Conservation (phyloP, 2,888 invertebrate species). For the Brenthis hecate region DNA sequence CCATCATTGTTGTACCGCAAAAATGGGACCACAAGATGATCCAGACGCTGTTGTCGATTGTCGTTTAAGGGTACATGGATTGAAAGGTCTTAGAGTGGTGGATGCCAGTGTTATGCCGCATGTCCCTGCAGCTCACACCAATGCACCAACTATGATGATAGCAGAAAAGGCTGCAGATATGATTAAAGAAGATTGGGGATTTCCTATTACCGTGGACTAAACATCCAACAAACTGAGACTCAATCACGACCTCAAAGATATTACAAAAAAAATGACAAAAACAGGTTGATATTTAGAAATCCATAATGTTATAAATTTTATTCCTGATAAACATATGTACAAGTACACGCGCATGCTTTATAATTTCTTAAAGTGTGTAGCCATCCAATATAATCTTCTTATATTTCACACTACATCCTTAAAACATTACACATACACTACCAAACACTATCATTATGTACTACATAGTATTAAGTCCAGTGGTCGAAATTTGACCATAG, state of each 20-base stretch:
- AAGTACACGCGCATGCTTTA: too few species aligned
- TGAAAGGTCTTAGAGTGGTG: conserved; percentile 77
- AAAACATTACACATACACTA: too few species aligned
- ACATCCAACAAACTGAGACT: neutral
- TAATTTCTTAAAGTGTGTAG: too few species aligned
- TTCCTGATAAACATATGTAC: too few species aligned
- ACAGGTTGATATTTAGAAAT: too few species aligned
- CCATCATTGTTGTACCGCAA: conserved; percentile 80
- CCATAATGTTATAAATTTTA: too few species aligned
- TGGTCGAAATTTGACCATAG: too few species aligned
- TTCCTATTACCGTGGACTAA: conserved; percentile 13
- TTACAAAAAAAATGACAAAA: neutral
- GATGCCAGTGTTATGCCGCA: conserved; percentile 83
- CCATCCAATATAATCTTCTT: too few species aligned
- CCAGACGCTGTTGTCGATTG: conserved; percentile 78
- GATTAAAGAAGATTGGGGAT: conserved; percentile 74
- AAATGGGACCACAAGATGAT: conserved; percentile 78
- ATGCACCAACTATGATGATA: conserved; percentile 82
- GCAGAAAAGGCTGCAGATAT: conserved; percentile 82
- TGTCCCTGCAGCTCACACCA: conserved; percentile 81
- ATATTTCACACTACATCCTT: too few species aligned
- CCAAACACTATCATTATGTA: too few species aligned
- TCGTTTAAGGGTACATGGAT: conserved; percentile 74
- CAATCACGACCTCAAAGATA: neutral
- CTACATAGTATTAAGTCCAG: too few species aligned